Percentiles rank a stretch among this genome's conserved stretches.
Evolutionary conservation across 2,888 invertebrate species (phyloP).

Genomic region (Drosophila paramelanica): DNA sequence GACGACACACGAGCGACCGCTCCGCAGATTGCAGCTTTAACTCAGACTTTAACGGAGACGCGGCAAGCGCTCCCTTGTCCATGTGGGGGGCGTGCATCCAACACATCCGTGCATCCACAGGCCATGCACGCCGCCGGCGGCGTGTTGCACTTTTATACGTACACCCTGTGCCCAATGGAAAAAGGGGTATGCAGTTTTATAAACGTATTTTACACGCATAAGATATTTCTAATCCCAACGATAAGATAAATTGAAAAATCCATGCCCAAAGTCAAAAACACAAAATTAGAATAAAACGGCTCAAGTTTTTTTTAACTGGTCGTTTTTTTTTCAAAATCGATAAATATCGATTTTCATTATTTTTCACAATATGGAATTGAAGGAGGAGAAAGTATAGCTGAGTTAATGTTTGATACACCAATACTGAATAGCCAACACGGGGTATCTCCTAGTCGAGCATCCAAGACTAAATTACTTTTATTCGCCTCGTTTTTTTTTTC

Average conservation of each 20-base stretch:
- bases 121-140: conserved; percentile 64
- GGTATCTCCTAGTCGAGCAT: background rate
- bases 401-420: too few species aligned
- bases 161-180: conserved; percentile 6
- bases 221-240: too few species aligned
- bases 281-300: too few species aligned
- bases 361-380: too few species aligned
- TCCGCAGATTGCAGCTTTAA: conserved; percentile 10
- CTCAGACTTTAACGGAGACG: conserved; percentile 17
- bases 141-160: conserved; percentile 43
- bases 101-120: conserved; percentile 58
- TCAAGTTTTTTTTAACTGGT: too few species aligned
- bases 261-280: too few species aligned
- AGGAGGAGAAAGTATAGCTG: too few species aligned
- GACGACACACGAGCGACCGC: conserved; percentile 57
- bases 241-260: background rate
- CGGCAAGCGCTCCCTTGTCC: conserved; percentile 29
- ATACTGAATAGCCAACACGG: background rate
- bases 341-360: too few species aligned
- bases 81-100: conserved; percentile 61
- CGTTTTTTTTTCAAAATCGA: too few species aligned
- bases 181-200: background rate
- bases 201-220: too few species aligned
- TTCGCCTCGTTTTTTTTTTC: background rate
- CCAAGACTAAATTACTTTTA: background rate